Evolutionary conservation across 2,113 vertebrate genomes (phyloP).

Genomic region (Rhinolophus ferrumequinum): DNA sequence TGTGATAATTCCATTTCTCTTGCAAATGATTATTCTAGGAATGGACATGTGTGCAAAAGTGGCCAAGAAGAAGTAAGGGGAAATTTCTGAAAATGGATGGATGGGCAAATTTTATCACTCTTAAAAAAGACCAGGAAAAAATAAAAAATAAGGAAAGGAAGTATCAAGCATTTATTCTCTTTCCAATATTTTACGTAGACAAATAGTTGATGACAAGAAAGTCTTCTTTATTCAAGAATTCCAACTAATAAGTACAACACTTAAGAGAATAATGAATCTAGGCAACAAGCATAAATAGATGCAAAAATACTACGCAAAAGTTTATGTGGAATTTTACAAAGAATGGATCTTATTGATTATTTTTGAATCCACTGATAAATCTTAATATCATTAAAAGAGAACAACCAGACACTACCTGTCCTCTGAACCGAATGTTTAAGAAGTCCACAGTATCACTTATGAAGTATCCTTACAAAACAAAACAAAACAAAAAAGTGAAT

Average conservation of each 20-base stretch:
- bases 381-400: not conserved
- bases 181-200: not conserved
- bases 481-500: not conserved
- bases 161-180: not conserved
- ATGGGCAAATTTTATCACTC: not conserved
- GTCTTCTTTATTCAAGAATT: slow-evolving; percentile 19
- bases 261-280: slow-evolving; percentile 4
- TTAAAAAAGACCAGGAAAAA: not conserved
- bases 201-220: not conserved
- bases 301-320: slow-evolving; percentile 5
- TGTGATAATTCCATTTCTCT: not conserved
- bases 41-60: not conserved
- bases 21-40: not conserved
- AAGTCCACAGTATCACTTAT: not conserved
- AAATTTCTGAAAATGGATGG: not conserved
- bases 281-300: not conserved
- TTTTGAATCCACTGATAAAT: not conserved
- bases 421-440: not conserved
- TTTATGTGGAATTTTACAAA: not conserved
- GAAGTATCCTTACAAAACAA: slow-evolving; percentile 7
- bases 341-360: not conserved
- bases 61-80: not conserved
- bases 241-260: not conserved
- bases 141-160: not conserved
- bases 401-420: not conserved